Evolutionary conservation across 2,113 vertebrate genomes (phyloP).

Genomic region (Vulpes lagopus): DNA sequence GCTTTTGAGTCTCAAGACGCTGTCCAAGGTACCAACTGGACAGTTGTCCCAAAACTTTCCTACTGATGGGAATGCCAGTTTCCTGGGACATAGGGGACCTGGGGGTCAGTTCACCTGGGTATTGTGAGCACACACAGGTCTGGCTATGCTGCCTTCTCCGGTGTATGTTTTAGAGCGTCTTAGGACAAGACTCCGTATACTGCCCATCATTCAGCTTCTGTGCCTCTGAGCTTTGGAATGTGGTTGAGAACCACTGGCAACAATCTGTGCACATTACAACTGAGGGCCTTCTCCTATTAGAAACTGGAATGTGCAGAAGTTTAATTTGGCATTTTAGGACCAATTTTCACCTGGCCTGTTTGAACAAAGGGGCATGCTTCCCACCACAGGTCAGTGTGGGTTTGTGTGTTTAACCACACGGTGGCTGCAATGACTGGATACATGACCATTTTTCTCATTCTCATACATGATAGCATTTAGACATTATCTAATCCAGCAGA

Average conservation of each 20-base stretch:
- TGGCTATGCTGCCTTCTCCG: neutral
- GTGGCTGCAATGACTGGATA: neutral
- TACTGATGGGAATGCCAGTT: rapidly evolving
- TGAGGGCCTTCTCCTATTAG: neutral
- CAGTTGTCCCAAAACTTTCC: neutral
- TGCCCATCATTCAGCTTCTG: neutral
- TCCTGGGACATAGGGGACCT: neutral
- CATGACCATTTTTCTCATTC: neutral
- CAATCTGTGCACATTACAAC: neutral
- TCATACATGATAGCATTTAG: neutral
- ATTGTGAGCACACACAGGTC: too few species aligned
- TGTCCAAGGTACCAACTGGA: conserved; percentile 64
- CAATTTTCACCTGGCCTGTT: neutral
- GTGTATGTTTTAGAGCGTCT: neutral
- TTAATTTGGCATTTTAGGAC: neutral
- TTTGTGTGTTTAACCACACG: neutral
- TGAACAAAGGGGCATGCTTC: neutral
- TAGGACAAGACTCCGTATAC: neutral
- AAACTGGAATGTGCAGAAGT: neutral
- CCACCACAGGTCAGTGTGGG: neutral
- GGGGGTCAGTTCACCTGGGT: neutral
- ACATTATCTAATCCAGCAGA: neutral
- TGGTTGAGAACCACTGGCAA: neutral
- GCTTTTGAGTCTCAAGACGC: rapidly evolving
- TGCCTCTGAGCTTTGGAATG: neutral